A percentile compares a stretch with the other conserved stretches of the same genome.
Conservation (phyloP, 2,888 invertebrate species). For the Thumatha senex region DNA sequence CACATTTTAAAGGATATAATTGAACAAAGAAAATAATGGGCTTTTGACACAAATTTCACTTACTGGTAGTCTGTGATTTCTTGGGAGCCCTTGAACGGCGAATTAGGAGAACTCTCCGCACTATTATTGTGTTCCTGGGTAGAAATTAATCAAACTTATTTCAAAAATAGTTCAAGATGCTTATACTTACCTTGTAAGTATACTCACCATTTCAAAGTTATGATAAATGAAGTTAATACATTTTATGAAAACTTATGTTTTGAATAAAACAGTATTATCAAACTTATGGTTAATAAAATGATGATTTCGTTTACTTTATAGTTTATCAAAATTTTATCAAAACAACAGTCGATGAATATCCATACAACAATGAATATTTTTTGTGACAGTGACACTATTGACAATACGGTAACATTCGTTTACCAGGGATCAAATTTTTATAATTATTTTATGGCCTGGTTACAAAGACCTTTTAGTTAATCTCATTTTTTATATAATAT, state of each 20-base stretch:
- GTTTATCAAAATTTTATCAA: not conserved
- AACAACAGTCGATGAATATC: too few relatives aligned
- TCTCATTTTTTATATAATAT: too few relatives aligned
- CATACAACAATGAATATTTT: too few relatives aligned
- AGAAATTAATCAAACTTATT: slow-evolving; percentile 6
- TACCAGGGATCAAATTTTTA: too few relatives aligned
- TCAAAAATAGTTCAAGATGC: not conserved
- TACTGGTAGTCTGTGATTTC: slow-evolving; percentile 66
- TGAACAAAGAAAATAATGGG: not conserved
- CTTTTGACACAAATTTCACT: slow-evolving; percentile 38
- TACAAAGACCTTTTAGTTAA: too few relatives aligned
- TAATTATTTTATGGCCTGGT: too few relatives aligned
- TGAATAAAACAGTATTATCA: not conserved
- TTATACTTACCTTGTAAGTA: not conserved
- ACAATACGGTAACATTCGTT: too few relatives aligned
- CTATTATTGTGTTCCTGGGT: slow-evolving; percentile 46
- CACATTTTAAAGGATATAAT: not conserved
- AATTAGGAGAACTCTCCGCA: slow-evolving; percentile 48
- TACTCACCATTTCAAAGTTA: slow-evolving; percentile 28
- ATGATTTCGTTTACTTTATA: not conserved
- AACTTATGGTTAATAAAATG: not conserved
- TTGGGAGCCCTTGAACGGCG: slow-evolving; percentile 47
- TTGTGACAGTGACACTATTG: too few relatives aligned
- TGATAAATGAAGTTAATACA: slow-evolving; percentile 1
- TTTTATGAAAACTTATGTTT: not conserved